Conservation (phyloP, 2,888 invertebrate genomes). For the Melanotus villosus region DNA sequence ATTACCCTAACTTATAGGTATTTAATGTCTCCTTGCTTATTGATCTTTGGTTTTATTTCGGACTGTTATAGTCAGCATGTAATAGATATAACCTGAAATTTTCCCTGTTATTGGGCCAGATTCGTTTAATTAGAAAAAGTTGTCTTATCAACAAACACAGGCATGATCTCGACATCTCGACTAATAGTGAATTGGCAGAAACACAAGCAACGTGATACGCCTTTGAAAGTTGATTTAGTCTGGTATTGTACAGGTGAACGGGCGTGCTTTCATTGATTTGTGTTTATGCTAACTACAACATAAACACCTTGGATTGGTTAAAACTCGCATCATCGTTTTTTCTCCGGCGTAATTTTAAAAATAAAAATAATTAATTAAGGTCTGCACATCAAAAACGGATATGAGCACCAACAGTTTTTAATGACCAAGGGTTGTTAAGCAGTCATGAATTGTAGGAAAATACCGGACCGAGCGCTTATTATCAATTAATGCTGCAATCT, state of each 20-base stretch:
- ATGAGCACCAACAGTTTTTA: conserved; percentile 36
- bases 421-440: conserved; percentile 28
- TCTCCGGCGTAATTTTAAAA: background rate
- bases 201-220: conserved; percentile 24
- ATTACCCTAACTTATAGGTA: too few species aligned
- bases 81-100: too few species aligned
- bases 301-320: too few species aligned
- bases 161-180: background rate
- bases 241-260: too few species aligned
- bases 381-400: conserved; percentile 23
- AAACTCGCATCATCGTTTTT: too few species aligned
- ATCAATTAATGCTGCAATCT: conserved; percentile 41
- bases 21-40: too few species aligned
- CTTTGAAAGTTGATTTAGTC: background rate
- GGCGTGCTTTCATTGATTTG: too few species aligned
- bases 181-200: conserved; percentile 31
- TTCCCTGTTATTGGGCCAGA: too few species aligned
- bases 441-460: conserved; percentile 26
- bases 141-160: conserved; percentile 21
- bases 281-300: too few species aligned
- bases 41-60: too few species aligned
- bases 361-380: conserved; percentile 12
- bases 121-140: conserved; percentile 14
- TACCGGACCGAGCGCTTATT: conserved; percentile 28
- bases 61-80: too few species aligned